Base-by-base conservation (phyloP, 1,140 invertebrate species). In the Anastatus disparis region DNA sequence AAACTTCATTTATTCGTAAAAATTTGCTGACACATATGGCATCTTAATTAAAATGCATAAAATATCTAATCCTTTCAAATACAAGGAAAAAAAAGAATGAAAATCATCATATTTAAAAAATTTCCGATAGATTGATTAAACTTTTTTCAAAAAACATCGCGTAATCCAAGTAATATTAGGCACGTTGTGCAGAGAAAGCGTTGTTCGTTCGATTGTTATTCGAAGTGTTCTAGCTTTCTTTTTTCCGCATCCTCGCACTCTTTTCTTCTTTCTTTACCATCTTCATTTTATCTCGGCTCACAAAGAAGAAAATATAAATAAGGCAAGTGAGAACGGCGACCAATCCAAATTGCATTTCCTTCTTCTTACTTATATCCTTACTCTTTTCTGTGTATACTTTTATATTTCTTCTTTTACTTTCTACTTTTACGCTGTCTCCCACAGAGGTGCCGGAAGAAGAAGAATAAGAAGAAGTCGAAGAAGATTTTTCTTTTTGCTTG, bases 41-140 rank as follows among this genome's bases (percentile, higher is more conserved):
- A 13, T 17, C 35, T 65, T 65, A 53, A 65, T 65, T 64, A 53
- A 64, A 64, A 64, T 52, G 40, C 63, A 65, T 55, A 65, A 55
- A 42, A 42, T 55, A 65, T 59, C 10, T 40, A 65, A 55, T n/a
- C 17, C 17, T 55, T n/a, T 55, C 15, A 20, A 20, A n/a, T 7
- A 4, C 2, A 35, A 35, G 9, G 53, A 10, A 29, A n/a, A n/a
- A n/a, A n/a, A 31, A 56, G 26, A 35, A 29, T n/a, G n/a, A 62
- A 26, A 52, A 52, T 29, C 27, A 29, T 26, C 40, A 46, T 40
- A 24, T 61, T 61, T 20, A 40, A 56, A 58, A 12, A 58, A 42
- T 58, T 31, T 24, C 58, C 24, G 8, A 17, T 26, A 46, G 42
- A 61, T 61, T 29, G 26, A 55, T 29, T 55, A 31, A 2, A 29